These are phyloP conservation scores for Drosophila oshimai DNA, from an alignment of 1,140 invertebrate genomes.

Conservation along the genomic window DNA sequence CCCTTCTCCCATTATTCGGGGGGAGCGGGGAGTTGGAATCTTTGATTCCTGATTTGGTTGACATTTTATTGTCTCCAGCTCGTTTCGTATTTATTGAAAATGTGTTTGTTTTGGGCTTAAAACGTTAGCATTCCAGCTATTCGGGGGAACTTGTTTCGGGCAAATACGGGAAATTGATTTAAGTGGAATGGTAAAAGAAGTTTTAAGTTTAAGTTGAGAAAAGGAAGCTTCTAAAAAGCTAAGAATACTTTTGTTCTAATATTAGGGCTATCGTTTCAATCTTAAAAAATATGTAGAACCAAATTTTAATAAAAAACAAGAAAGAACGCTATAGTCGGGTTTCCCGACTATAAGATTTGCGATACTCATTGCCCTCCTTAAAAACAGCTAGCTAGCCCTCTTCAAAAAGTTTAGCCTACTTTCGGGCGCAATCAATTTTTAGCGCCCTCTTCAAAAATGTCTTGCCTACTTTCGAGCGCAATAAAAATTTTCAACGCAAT, in stretches of 20 bases:
- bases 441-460: too few relatives aligned
- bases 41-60: constrained; percentile 58
- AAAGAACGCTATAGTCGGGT: too few relatives aligned
- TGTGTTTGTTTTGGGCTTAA: constrained; percentile 39
- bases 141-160: not conserved
- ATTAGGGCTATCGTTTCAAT: too few relatives aligned
- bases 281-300: too few relatives aligned
- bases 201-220: not conserved
- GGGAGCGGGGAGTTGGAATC: constrained; percentile 10
- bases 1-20: not conserved
- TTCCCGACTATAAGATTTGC: too few relatives aligned
- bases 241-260: not conserved
- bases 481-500: too few relatives aligned
- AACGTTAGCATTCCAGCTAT: constrained; percentile 2
- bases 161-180: not conserved
- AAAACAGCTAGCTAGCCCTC: too few relatives aligned
- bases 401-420: too few relatives aligned
- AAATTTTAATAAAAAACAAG: too few relatives aligned
- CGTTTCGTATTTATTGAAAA: constrained; percentile 78
- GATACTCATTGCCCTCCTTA: too few relatives aligned
- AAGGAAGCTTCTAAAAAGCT: not conserved
- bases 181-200: not conserved
- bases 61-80: constrained; percentile 71
- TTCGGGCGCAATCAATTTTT: too few relatives aligned
- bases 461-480: too few relatives aligned